Evolutionary conservation across 2,113 vertebrate species (phyloP).

Genomic region (Crotalus horridus): DNA sequence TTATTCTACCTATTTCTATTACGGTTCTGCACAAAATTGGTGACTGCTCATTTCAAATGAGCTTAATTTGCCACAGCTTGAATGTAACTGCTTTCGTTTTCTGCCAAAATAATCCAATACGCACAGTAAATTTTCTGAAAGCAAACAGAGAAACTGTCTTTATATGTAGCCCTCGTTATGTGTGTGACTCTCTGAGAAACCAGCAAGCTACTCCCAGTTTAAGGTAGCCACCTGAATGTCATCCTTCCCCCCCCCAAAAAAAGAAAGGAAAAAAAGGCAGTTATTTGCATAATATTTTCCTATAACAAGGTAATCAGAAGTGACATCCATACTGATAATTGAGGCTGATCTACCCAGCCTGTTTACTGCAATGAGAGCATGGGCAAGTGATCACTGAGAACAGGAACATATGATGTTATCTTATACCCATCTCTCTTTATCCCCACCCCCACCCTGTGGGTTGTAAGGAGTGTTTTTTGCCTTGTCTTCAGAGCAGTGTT

Average conservation of each 20-base stretch:
- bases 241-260: neutral
- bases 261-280: too few relatives aligned
- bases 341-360: neutral
- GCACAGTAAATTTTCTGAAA: neutral
- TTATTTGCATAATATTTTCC: neutral
- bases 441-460: neutral
- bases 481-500: neutral
- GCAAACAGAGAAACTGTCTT: neutral
- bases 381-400: neutral
- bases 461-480: neutral
- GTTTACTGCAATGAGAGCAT: neutral
- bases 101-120: conserved; percentile 8
- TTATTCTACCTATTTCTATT: conserved; percentile 12
- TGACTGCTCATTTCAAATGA: conserved; percentile 15
- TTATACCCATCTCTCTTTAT: neutral
- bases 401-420: neutral
- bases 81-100: conserved; percentile 15
- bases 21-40: neutral
- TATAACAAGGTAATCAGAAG: neutral
- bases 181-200: neutral
- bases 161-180: neutral
- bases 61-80: conserved; percentile 25
- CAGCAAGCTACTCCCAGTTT: neutral
- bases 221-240: neutral
- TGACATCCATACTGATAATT: neutral